Percentiles rank a stretch among this genome's conserved stretches.
These are phyloP conservation scores for Myotis pilosus DNA, from an alignment of 2,797 vertebrate genomes.

Conservation along the genomic window DNA sequence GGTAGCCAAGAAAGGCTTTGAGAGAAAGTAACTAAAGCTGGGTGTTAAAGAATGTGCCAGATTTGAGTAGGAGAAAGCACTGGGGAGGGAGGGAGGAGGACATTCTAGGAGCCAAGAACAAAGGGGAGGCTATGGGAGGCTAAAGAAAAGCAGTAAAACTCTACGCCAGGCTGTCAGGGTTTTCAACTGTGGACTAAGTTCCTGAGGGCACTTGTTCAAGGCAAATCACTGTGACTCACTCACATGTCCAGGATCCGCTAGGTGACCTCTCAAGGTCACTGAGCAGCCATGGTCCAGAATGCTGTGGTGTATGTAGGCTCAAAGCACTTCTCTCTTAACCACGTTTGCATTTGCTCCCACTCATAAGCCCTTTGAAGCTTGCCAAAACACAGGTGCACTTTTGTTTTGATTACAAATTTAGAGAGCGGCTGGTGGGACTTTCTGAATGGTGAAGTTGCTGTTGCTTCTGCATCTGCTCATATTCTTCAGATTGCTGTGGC, in stretches of 20 bases:
- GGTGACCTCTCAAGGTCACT: conserved; percentile 10
- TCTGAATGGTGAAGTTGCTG: not conserved
- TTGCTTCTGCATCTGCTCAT: conserved; percentile 1
- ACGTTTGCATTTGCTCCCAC: not conserved
- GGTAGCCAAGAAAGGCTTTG: not conserved
- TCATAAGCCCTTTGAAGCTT: conserved; percentile 32
- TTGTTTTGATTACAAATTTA: conserved; percentile 56
- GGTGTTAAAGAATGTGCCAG: not conserved
- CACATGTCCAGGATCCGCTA: not conserved
- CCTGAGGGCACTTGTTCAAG: not conserved
- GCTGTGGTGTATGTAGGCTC: not conserved
- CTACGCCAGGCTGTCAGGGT: not conserved
- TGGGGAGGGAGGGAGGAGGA: not conserved
- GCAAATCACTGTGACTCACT: not conserved
- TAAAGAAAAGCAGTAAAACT: not conserved
- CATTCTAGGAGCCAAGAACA: not conserved
- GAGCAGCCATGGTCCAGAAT: not conserved
- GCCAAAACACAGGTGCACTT: conserved; percentile 65
- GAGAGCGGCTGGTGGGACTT: not conserved
- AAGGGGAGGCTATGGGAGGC: not conserved
- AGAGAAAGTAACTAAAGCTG: not conserved
- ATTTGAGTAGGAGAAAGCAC: not conserved
- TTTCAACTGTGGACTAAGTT: not conserved
- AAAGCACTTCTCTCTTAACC: not conserved
- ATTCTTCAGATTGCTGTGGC: conserved; percentile 23